Evolutionary conservation across 2,113 vertebrate genomes (phyloP), one percentile per base, ranked within the genome.

Genomic region (Sapayoa aenigma): DNA sequence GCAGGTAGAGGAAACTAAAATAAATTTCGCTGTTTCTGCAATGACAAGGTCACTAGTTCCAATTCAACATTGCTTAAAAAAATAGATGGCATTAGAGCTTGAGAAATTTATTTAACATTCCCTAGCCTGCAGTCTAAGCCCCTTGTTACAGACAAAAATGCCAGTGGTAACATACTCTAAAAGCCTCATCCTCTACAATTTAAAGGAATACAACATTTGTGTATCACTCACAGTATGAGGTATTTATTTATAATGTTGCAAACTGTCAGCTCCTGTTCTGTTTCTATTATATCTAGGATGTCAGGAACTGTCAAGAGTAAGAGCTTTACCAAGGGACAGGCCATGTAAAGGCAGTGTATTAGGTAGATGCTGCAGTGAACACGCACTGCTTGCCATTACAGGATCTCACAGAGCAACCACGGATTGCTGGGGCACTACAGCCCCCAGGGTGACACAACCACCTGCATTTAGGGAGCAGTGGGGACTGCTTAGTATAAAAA

Each of bases 221-320:
- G 92, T 92, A 91, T 96, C 82, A 60, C 76, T 93, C 92, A 56
- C 88, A 90, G 82, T 56, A 55, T 81, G 87, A 83, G 90, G 83
- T 73, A 90, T 94, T 96, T 97, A 95, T 93, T 95, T 96, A 87
- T 89, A 92, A 93, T 75, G 79, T 44, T 86, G 88, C 83, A 93
- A 94, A 94, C 93, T 90, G 93, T 85, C 93, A 93, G 67, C 63
- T 83, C 58, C 84, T 47, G 63, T 44, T 87, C 90, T 69, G 76
- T 83, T 94, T 71, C 84, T 67, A n/a, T 83, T 94, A 62, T 14
- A 84, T 3, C 49, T 10, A 44, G 68, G 46, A 71, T 92, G 83
- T 95, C 94, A 92, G 84, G 53, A 94, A 46, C 66, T 92, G 91
- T 82, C 93, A 96, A 24, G 87, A 91, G n/a, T 74, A 80, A 84